A percentile compares a stretch with the other conserved stretches of the same genome.
phyloP scores from a whole-genome alignment of 2,113 vertebrate genomes.

The Pangasianodon hypophthalmus region DNA sequence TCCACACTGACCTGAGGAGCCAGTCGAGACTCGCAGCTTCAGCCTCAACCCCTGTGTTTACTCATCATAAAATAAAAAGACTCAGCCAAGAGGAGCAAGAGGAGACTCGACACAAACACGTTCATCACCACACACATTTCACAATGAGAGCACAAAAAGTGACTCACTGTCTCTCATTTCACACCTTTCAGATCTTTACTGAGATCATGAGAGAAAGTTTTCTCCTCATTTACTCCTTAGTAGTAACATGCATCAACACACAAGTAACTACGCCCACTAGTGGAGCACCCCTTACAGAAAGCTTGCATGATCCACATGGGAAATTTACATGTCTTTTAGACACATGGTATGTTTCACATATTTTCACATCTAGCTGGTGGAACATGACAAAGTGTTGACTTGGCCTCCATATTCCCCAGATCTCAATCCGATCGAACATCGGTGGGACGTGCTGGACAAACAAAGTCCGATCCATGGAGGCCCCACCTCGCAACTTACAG shows the following conservation, averaged over 20 bases:
- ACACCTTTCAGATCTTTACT: slow-evolving; percentile 23
- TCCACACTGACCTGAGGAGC: slow-evolving; percentile 30
- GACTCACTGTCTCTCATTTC: slow-evolving; percentile 22
- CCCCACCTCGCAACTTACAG: too few relatives aligned
- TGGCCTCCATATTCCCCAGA: too few relatives aligned
- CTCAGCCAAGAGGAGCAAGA: not conserved
- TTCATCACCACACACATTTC: slow-evolving; percentile 22
- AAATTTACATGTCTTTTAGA: not conserved
- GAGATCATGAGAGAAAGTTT: not conserved
- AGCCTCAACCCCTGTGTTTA: not conserved
- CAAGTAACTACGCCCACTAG: not conserved
- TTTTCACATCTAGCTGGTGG: too few relatives aligned
- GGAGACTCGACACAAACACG: not conserved
- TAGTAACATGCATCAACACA: not conserved
- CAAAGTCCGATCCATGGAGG: too few relatives aligned
- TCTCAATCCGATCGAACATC: too few relatives aligned
- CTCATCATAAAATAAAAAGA: not conserved
- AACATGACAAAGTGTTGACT: too few relatives aligned
- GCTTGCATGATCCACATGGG: not conserved
- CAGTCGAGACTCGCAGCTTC: slow-evolving; percentile 38
- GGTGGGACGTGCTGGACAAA: too few relatives aligned
- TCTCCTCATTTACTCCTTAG: not conserved
- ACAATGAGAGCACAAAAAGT: slow-evolving; percentile 1
- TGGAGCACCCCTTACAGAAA: not conserved
- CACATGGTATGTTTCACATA: too few relatives aligned